Conservation (phyloP, 2,888 invertebrate species). For the Aplocera efformata region DNA sequence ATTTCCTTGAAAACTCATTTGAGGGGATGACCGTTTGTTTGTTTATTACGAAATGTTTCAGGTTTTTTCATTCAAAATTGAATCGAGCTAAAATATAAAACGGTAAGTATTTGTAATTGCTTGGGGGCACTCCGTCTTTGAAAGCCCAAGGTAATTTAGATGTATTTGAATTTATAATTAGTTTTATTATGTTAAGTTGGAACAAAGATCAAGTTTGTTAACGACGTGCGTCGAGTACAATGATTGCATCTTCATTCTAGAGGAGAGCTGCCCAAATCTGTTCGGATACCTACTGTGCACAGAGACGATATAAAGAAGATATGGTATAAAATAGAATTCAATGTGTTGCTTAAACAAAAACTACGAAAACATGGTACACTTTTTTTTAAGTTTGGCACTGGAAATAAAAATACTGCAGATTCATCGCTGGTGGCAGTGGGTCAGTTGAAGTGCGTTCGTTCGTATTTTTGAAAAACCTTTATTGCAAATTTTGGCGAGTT, state of each 20-base stretch:
- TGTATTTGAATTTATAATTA: slow-evolving; percentile 13
- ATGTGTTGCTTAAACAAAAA: too few species aligned
- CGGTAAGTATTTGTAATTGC: slow-evolving; percentile 15
- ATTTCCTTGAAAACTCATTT: slow-evolving; percentile 21
- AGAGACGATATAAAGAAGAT: too few species aligned
- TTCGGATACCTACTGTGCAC: slow-evolving; percentile 11
- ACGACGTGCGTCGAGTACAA: slow-evolving; percentile 43
- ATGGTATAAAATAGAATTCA: too few species aligned
- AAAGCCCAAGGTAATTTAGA: slow-evolving; percentile 12
- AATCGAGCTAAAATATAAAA: slow-evolving; percentile 22
- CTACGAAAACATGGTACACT: too few species aligned
- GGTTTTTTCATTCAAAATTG: slow-evolving; percentile 32
- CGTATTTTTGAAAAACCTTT: too few species aligned
- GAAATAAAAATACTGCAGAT: too few species aligned
- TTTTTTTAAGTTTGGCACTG: too few species aligned
- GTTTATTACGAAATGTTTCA: slow-evolving; percentile 25
- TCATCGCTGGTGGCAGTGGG: too few species aligned
- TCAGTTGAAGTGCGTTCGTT: too few species aligned
- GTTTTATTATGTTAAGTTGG: slow-evolving; percentile 1
- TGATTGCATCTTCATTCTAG: slow-evolving; percentile 70
- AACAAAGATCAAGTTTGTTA: slow-evolving; percentile 18
- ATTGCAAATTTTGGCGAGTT: too few species aligned
- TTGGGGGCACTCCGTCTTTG: slow-evolving; percentile 15
- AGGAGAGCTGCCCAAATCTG: slow-evolving; percentile 49
- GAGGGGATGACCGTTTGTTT: slow-evolving; percentile 27